Conservation (phyloP, 1,140 invertebrate genomes). For the Cryptotermes secundus region DNA sequence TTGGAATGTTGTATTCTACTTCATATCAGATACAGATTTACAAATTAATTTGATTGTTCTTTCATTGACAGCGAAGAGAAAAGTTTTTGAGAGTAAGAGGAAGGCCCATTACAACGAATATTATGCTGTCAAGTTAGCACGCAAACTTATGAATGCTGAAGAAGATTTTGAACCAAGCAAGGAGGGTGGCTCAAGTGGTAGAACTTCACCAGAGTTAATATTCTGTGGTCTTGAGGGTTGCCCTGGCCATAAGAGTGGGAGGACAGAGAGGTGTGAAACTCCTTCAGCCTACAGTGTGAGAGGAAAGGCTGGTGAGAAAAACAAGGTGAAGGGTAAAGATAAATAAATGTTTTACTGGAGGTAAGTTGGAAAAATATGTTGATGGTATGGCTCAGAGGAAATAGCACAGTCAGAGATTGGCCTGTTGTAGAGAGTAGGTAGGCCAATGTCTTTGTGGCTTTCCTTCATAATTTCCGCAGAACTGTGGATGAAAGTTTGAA, state of each 20-base stretch:
- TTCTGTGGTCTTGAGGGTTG: background rate
- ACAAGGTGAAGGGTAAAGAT: background rate
- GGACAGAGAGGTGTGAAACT: background rate
- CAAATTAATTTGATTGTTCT: background rate
- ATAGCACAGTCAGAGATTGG: too few species aligned
- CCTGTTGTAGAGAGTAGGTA: too few species aligned
- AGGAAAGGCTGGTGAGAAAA: background rate
- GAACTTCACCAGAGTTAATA: background rate
- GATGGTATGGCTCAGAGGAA: too few species aligned
- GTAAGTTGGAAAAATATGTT: too few species aligned
- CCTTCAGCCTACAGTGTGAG: background rate
- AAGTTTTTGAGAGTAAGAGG: conserved; percentile 85
- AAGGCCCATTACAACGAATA: conserved; percentile 98
- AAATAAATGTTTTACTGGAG: background rate
- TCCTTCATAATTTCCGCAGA: too few species aligned
- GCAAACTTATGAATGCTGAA: conserved; percentile 86
- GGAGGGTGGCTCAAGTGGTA: conserved; percentile 30
- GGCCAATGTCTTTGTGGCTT: too few species aligned
- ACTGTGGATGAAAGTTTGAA: too few species aligned
- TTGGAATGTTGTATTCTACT: too few species aligned
- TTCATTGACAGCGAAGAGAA: conserved; percentile 57
- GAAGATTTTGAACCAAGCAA: conserved; percentile 62
- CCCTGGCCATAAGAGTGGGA: background rate
- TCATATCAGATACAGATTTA: background rate
- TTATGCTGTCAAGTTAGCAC: conserved; percentile 85